Evolutionary conservation across 2,113 vertebrate species (phyloP).

Genomic region (Pungitius pungitius): DNA sequence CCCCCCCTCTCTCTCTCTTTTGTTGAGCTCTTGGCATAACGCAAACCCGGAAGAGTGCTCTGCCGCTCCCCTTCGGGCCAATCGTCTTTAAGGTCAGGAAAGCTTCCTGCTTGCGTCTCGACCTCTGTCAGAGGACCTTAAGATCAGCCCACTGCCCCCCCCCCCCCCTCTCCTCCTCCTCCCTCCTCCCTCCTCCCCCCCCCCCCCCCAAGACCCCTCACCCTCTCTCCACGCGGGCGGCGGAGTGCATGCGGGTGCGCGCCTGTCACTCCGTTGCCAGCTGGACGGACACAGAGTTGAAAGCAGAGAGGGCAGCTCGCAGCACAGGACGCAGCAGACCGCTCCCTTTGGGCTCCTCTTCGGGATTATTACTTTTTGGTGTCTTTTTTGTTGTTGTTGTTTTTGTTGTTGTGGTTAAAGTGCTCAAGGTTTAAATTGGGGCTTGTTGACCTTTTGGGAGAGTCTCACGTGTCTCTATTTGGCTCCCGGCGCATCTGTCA

Average conservation of each 20-base stretch:
- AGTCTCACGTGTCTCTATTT: constrained; percentile 54
- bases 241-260: constrained; percentile 51
- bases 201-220: background rate
- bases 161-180: background rate
- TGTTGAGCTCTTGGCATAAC: background rate
- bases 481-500: constrained; percentile 58
- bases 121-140: constrained; percentile 64
- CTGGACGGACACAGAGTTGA: constrained; percentile 52
- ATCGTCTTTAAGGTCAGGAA: constrained; percentile 74
- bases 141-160: constrained; percentile 38
- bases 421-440: background rate
- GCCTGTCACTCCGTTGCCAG: constrained; percentile 54
- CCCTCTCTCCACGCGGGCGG: constrained; percentile 11
- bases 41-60: constrained; percentile 18
- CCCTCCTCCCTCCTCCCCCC: no score
- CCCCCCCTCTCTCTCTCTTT: background rate
- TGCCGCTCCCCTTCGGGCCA: constrained; percentile 52
- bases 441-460: constrained; percentile 38
- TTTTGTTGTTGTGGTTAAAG: constrained; percentile 4
- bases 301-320: constrained; percentile 36
- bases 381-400: no score
- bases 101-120: constrained; percentile 52
- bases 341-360: background rate
- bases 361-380: constrained; percentile 28
- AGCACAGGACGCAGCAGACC: background rate